These are phyloP conservation scores for Calliphora vomitoria DNA, from an alignment of 2,888 invertebrate genomes.

Conservation along the genomic window DNA sequence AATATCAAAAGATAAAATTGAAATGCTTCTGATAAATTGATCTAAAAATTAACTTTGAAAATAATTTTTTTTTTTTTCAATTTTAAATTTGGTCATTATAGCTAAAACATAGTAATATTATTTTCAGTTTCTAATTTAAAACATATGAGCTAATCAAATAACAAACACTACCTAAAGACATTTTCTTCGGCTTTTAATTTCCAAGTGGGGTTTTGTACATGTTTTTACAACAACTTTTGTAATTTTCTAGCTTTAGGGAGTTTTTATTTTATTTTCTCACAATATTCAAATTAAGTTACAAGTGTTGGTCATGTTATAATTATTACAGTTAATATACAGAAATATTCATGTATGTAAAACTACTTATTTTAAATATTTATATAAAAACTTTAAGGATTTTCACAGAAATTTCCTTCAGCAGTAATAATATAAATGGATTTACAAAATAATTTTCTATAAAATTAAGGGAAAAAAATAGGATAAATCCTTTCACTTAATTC, in stretches of 20 bases:
- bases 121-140: too few species aligned
- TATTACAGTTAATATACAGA: conserved; percentile 51
- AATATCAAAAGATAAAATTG: too few species aligned
- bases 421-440: conserved; percentile 6
- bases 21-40: too few species aligned
- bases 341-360: conserved; percentile 23
- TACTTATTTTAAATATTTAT: conserved; percentile 58
- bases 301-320: conserved; percentile 59
- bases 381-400: conserved; percentile 41
- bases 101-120: too few species aligned
- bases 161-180: too few species aligned
- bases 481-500: conserved; percentile 34
- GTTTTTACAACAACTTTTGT: background rate
- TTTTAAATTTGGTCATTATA: too few species aligned
- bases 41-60: too few species aligned
- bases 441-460: conserved; percentile 23
- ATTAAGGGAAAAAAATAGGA: background rate
- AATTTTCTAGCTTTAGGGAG: background rate
- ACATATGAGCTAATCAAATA: too few species aligned
- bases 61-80: too few species aligned
- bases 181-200: background rate
- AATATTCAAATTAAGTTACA: conserved; percentile 59
- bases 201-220: background rate
- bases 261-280: conserved; percentile 13
- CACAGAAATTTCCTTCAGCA: conserved; percentile 19